Evolutionary conservation across 2,113 vertebrate genomes (phyloP), one percentile per base, ranked within the genome.

Genomic region (Halcyon senegalensis): DNA sequence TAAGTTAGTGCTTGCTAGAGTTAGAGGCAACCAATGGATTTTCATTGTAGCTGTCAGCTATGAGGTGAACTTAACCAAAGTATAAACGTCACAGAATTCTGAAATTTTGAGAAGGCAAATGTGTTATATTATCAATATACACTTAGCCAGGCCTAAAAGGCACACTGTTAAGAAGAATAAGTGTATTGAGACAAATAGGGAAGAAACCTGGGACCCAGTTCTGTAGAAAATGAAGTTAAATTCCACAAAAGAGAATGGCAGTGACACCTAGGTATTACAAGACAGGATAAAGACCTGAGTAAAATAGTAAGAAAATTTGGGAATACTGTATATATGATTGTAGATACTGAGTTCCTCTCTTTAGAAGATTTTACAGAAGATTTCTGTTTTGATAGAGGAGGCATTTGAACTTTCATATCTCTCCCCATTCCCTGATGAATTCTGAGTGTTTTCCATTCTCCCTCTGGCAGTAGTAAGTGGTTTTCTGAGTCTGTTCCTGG

Each of bases 1-100:
- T 73, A 13, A 66, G 4, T 64, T 73, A 51, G 16, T 66, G 30
- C n/a, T 51, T 73, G 4, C 23, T 77, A 44, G 35, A 68, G 20
- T 33, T 3, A 56, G 50, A 66, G 30, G 12, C 0, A 0, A 39
- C 0, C 0, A 55, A 62, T 18, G 4, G 31, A 58, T 84, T 80
- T 92, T 31, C 37, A 6, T 50, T 91, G 85, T 50, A 50, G 11
- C 51, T 19, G 30, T 7, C 33, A 78, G 7, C 18, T 41, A 50
- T 0, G 1, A 83, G 18, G 30, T 76, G 31, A 80, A 73, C 2
- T 50, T 89, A 53, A 37, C 7, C 1, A 2, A 31, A 7, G 5
- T 48, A 37, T 58, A 87, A 69, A 63, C 4, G 1, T 74, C 31
- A 67, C 4, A 60, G 33, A 59, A 51, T 66, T 80, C n/a, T 35